A percentile compares a stretch with the other conserved stretches of the same genome.
Conservation (phyloP, 1,140 invertebrate genomes). For the Drosophila baimaii region DNA sequence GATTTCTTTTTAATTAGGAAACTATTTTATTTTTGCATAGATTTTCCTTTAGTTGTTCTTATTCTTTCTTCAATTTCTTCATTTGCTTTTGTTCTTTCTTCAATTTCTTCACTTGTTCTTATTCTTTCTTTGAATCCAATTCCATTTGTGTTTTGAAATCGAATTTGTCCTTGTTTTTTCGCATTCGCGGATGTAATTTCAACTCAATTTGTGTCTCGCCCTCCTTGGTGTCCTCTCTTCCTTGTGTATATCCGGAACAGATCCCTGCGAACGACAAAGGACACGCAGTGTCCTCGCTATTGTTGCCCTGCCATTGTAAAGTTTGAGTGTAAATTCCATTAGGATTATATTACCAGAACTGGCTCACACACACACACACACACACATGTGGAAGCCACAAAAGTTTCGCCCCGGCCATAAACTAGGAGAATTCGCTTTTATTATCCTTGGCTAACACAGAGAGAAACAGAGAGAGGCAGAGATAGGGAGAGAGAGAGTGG, state of each 20-base stretch:
- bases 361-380: slow-evolving; percentile 20
- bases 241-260: slow-evolving; percentile 14
- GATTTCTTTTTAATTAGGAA: too few relatives aligned
- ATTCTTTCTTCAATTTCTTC: neutral
- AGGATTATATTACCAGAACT: slow-evolving; percentile 74
- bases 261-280: slow-evolving; percentile 56
- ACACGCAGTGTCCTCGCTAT: slow-evolving; percentile 50
- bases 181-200: slow-evolving; percentile 23
- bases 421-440: slow-evolving; percentile 70
- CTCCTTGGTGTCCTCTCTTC: neutral
- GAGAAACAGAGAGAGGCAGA: neutral
- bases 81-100: neutral
- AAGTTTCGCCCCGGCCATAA: slow-evolving; percentile 68
- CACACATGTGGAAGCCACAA: slow-evolving; percentile 58
- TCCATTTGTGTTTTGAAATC: too few relatives aligned
- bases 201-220: slow-evolving; percentile 26
- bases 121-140: neutral
- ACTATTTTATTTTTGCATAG: too few relatives aligned
- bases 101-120: neutral
- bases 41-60: too few relatives aligned
- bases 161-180: slow-evolving; percentile 10
- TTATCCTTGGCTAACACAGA: slow-evolving; percentile 68
- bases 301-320: slow-evolving; percentile 60
- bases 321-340: slow-evolving; percentile 81
- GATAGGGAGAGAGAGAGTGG: slow-evolving; percentile 11